Evolutionary conservation across 1,140 invertebrate genomes (phyloP), one percentile per base, ranked within the genome.

Genomic region (Solenopsis fugax): DNA sequence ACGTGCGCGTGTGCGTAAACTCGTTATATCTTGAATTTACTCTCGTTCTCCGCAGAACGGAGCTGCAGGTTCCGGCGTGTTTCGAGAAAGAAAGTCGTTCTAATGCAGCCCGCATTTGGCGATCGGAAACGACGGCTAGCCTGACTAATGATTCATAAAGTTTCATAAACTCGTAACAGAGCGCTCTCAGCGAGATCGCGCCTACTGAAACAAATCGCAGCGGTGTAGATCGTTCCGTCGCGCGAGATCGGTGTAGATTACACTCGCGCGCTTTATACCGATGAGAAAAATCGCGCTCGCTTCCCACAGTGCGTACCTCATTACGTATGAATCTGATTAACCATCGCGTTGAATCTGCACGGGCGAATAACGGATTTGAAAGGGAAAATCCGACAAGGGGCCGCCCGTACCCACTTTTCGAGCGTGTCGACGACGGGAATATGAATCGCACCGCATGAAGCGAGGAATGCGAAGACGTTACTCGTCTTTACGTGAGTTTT

Each of bases 251-350:
- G 54, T 34, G 41, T 62, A 75, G 80, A 84, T 84, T 75, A 60
- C 80, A 45, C 67, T 45, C 50, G 34, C 29, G 56, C 48, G 41
- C 41, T 73, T 84, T 62, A 50, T 48, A 37, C 18, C 71, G 45
- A 73, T 84, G 54, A 75, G 80, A 75, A 84, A 84, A 84, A 60
- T 84, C 56, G 41, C 69, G 54, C 52, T 71, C 52, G 78, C 24
- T 84, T 84, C 80, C 54, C 69, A 84, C 80, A 62, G 24, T n/a
- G 41, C 18, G 41, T 13, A 37, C 24, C 80, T 84, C 69, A 75
- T 84, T 84, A 84, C 54, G 69, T 73, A 84, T 84, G 80, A 84
- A 84, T 84, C 80, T 75, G 69, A 37, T 75, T 72, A 82, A 58
- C 67, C 80, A 60, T 75, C 80, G 45, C 80, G 24, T 18, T 75